These are phyloP conservation scores for Enteromius radiatus DNA, from an alignment of 2,797 vertebrate genomes.

Conservation along the genomic window DNA sequence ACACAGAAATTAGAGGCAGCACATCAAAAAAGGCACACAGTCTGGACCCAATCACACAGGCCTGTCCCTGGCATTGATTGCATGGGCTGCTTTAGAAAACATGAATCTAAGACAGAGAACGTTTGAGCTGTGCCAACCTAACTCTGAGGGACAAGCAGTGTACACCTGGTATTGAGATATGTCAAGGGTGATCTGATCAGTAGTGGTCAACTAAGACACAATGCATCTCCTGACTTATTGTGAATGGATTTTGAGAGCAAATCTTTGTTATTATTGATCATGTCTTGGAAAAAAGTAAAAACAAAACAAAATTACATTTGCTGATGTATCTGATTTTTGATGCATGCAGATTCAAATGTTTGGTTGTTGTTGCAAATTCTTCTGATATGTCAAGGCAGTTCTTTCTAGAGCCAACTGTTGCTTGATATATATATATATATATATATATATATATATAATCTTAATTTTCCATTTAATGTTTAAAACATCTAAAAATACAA, in stretches of 20 bases:
- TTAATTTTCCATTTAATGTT: too few species aligned
- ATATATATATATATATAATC: too few species aligned
- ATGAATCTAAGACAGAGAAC: conserved; percentile 22
- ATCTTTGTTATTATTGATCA: neutral
- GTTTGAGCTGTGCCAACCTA: conserved; percentile 2
- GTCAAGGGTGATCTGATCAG: neutral
- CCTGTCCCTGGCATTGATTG: conserved; percentile 34
- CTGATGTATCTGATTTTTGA: neutral
- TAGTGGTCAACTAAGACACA: neutral
- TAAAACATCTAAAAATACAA: too few species aligned
- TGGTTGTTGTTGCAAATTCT: neutral
- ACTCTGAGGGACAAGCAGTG: neutral
- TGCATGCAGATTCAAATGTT: neutral
- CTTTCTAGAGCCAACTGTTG: neutral
- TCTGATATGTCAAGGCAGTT: neutral
- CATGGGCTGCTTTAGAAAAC: conserved; percentile 25
- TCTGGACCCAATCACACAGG: conserved; percentile 18
- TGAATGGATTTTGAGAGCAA: neutral
- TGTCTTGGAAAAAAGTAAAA: neutral
- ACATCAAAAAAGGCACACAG: conserved; percentile 26
- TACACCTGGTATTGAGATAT: conserved; percentile 23
- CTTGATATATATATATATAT: too few species aligned
- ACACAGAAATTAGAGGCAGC: conserved; percentile 45
- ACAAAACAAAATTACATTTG: neutral
- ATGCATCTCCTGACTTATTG: neutral